Conservation (phyloP, 2,113 vertebrate genomes). For the Clarias batrachus region DNA sequence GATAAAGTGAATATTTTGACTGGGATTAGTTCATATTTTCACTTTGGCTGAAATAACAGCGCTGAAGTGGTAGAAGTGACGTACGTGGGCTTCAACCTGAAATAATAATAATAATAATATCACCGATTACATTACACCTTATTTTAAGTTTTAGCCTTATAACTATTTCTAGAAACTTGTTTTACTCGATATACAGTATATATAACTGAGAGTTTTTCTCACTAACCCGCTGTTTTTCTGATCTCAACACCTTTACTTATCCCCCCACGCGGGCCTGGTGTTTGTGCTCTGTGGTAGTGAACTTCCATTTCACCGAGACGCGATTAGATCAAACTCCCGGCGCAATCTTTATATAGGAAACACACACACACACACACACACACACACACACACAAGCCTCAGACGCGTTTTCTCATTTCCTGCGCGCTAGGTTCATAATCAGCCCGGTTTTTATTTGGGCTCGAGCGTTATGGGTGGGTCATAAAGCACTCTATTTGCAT, state of each 20-base stretch:
- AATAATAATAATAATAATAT: too few relatives aligned
- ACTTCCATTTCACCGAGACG: slow-evolving; percentile 36
- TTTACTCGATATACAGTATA: too few relatives aligned
- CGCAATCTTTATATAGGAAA: slow-evolving; percentile 29
- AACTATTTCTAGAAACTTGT: too few relatives aligned
- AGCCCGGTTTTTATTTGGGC: slow-evolving; percentile 23
- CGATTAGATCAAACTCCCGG: slow-evolving; percentile 41
- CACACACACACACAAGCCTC: not conserved
- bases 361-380: slow-evolving; percentile 1
- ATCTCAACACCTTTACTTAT: not conserved
- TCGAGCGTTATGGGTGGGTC: slow-evolving; percentile 30
- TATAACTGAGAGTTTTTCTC: not conserved
- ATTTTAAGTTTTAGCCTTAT: too few relatives aligned
- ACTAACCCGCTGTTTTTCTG: not conserved
- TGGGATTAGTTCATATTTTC: too few relatives aligned
- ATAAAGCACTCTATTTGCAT: slow-evolving; percentile 46
- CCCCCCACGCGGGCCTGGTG: not conserved
- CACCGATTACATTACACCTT: too few relatives aligned
- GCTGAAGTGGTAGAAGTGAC: too few relatives aligned
- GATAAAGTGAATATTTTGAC: too few relatives aligned
- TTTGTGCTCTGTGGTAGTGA: slow-evolving; percentile 8
- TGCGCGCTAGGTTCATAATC: not conserved
- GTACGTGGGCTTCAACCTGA: too few relatives aligned
- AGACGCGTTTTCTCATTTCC: slow-evolving; percentile 15
- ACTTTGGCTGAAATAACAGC: too few relatives aligned